These are phyloP conservation scores for Melieria crassipennis DNA, from an alignment of 2,888 invertebrate species.

Conservation along the genomic window DNA sequence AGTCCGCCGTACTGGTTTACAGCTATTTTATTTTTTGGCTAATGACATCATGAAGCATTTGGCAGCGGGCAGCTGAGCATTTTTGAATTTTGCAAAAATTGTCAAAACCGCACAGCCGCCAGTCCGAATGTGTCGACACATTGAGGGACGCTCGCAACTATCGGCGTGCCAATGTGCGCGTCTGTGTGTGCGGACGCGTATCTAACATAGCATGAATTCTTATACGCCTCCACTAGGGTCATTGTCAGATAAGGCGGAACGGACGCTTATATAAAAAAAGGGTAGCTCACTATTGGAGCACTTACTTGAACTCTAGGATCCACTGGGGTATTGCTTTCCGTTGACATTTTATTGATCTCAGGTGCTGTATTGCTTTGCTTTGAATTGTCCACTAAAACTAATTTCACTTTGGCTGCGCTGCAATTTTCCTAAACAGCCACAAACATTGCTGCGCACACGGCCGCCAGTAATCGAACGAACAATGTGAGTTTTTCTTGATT, in stretches of 20 bases:
- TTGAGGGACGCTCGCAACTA: background rate
- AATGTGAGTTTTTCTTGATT: background rate
- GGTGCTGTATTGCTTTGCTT: background rate
- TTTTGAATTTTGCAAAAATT: background rate
- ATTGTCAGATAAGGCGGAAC: slow-evolving; percentile 30
- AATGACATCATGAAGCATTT: slow-evolving; percentile 20
- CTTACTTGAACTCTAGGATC: slow-evolving; percentile 84
- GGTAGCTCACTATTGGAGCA: background rate
- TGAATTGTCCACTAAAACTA: slow-evolving; percentile 10
- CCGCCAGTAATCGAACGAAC: too few species aligned
- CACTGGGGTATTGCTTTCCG: slow-evolving; percentile 73
- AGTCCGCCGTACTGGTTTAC: too few species aligned
- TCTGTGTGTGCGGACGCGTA: background rate
- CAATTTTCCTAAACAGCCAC: background rate
- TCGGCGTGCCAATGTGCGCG: background rate
- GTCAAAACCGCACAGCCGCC: background rate
- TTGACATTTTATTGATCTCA: slow-evolving; percentile 54
- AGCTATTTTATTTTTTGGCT: background rate
- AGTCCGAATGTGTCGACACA: background rate
- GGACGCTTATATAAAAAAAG: background rate
- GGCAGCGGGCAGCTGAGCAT: background rate
- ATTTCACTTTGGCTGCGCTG: slow-evolving; percentile 1
- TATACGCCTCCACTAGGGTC: slow-evolving; percentile 19
- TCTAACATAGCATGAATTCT: background rate
- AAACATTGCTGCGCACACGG: too few species aligned